Evolutionary conservation across 2,888 invertebrate genomes (phyloP).

Genomic region (Phaonia tiefii): DNA sequence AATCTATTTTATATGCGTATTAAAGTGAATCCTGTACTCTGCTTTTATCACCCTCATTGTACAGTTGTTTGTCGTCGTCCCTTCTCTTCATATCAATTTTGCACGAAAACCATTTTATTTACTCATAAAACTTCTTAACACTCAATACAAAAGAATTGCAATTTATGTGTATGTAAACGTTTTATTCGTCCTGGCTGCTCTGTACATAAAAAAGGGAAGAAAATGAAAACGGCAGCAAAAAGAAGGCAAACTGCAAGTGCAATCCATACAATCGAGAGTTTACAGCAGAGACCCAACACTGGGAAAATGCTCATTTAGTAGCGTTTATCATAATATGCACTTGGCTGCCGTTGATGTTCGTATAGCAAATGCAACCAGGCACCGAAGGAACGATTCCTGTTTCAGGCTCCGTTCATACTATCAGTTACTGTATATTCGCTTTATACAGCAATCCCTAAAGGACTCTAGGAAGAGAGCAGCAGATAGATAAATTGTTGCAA

Average conservation of each 20-base stretch:
- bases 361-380: conserved; percentile 26
- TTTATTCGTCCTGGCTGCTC: conserved; percentile 18
- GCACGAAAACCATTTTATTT: conserved; percentile 64
- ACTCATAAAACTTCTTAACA: conserved; percentile 64
- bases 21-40: conserved; percentile 34
- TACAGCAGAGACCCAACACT: conserved; percentile 23
- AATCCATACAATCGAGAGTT: conserved; percentile 42
- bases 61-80: background rate
- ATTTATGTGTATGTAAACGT: conserved; percentile 47
- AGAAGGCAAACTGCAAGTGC: conserved; percentile 24
- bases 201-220: background rate
- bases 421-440: conserved; percentile 40
- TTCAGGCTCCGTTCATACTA: conserved; percentile 35
- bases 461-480: conserved; percentile 33
- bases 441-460: conserved; percentile 51
- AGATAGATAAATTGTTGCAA: background rate
- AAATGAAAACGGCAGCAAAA: conserved; percentile 26
- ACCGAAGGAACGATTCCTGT: conserved; percentile 41
- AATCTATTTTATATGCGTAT: conserved; percentile 42
- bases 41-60: conserved; percentile 23
- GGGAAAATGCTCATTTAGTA: conserved; percentile 68
- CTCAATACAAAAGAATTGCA: conserved; percentile 62
- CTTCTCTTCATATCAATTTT: conserved; percentile 55
- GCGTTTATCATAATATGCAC: conserved; percentile 68
- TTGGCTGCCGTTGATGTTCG: conserved; percentile 20